phyloP scores from a whole-genome alignment of 2,113 vertebrate species.

The Lepisosteus oculatus region DNA sequence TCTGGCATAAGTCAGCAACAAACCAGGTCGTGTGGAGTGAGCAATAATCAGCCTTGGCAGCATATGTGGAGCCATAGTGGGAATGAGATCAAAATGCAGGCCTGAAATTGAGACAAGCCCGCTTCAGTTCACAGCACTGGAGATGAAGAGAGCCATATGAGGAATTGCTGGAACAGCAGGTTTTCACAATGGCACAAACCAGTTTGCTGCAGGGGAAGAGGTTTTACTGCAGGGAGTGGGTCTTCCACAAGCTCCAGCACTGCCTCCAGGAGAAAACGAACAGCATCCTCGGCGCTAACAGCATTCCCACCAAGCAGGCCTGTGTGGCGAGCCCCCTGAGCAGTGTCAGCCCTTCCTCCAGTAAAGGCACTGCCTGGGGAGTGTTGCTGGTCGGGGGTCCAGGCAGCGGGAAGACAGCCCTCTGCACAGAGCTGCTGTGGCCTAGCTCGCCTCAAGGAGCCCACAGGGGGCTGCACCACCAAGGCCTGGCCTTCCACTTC shows the following conservation, averaged over 20 bases:
- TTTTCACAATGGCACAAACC: constrained; percentile 87
- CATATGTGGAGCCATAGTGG: constrained; percentile 19
- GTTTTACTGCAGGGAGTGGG: constrained; percentile 98
- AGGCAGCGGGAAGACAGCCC: constrained; percentile 90
- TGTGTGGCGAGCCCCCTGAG: constrained; percentile 54
- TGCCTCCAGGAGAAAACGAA: constrained; percentile 95
- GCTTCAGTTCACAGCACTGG: constrained; percentile 37
- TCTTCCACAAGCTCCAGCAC: constrained; percentile 98
- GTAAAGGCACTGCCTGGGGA: constrained; percentile 83
- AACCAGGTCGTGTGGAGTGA: not conserved
- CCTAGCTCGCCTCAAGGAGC: constrained; percentile 76
- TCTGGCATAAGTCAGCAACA: constrained; percentile 23
- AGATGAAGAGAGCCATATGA: constrained; percentile 62
- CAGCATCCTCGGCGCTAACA: constrained; percentile 60
- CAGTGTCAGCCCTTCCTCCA: constrained; percentile 57
- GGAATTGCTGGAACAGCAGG: constrained; percentile 60
- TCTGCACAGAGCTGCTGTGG: constrained; percentile 93
- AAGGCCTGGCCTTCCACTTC: constrained; percentile 89
- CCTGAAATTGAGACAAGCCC: constrained; percentile 28
- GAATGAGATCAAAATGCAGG: constrained; percentile 36
- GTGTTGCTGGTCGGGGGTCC: constrained; percentile 92
- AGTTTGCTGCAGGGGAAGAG: constrained; percentile 95
- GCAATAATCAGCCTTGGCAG: not conserved
- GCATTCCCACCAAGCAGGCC: constrained; percentile 64
- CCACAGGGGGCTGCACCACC: constrained; percentile 82